phyloP scores from a whole-genome alignment of 2,113 vertebrate genomes.

The Papio anubis region DNA sequence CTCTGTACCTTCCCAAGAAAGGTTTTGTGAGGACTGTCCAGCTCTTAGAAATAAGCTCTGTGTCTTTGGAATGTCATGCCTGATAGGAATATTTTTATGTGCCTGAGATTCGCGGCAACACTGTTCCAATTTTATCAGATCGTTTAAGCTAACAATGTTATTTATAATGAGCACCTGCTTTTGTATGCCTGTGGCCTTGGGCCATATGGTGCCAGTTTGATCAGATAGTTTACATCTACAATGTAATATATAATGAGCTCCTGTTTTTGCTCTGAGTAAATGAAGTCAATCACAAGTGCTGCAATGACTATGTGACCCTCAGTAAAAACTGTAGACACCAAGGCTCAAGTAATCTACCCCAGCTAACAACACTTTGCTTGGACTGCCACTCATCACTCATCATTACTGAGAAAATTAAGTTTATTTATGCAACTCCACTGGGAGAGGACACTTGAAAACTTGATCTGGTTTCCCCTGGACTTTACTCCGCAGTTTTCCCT shows the following conservation, averaged over 20 bases:
- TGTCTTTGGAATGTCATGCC: neutral
- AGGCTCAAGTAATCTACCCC: neutral
- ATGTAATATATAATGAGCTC: neutral
- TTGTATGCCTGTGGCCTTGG: neutral
- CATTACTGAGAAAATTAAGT: neutral
- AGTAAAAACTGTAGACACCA: neutral
- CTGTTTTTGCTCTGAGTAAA: neutral
- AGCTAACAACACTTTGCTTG: neutral
- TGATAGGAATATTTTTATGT: neutral
- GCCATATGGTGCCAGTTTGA: neutral
- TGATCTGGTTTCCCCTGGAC: neutral
- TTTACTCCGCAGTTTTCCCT: neutral
- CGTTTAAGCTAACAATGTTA: neutral
- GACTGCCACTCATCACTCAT: neutral
- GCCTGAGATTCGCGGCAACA: neutral
- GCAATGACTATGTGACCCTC: neutral
- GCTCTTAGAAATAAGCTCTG: neutral
- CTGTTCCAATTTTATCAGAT: neutral
- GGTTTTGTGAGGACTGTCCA: neutral
- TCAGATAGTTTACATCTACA: neutral
- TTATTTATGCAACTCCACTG: neutral
- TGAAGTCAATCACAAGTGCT: neutral
- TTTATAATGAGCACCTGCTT: neutral
- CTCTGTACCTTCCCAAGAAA: neutral
- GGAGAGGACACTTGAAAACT: neutral